A percentile compares a stretch with the other conserved stretches of the same genome.
These are phyloP conservation scores for Parauchenoglanis ngamensis DNA, from an alignment of 2,797 vertebrate genomes.

Conservation along the genomic window DNA sequence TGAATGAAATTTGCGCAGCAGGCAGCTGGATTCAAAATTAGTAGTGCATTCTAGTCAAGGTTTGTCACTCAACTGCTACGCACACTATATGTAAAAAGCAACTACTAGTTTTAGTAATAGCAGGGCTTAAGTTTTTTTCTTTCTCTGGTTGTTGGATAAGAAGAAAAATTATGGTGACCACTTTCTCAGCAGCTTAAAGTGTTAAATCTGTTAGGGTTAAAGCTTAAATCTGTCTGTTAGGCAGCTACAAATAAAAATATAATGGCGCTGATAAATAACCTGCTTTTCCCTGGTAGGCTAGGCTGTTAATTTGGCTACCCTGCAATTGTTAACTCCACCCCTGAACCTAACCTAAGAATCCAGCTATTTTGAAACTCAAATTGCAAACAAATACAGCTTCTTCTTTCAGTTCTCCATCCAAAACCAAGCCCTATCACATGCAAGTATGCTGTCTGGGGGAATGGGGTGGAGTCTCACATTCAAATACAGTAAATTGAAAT, in stretches of 20 bases:
- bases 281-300: not conserved
- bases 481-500: not conserved
- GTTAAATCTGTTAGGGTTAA: no score
- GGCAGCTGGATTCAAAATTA: not conserved
- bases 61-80: not conserved
- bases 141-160: not conserved
- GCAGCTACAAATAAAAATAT: not conserved
- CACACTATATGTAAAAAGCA: not conserved
- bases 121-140: not conserved
- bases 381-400: constrained; percentile 18
- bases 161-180: not conserved
- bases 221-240: not conserved
- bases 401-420: not conserved
- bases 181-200: not conserved
- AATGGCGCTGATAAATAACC: not conserved
- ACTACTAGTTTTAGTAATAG: not conserved
- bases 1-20: not conserved
- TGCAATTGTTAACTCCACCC: constrained; percentile 6
- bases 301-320: not conserved
- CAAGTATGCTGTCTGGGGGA: not conserved
- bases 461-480: not conserved
- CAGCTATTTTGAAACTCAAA: constrained; percentile 32
- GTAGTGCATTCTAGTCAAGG: not conserved
- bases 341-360: not conserved
- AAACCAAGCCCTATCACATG: not conserved